These are phyloP conservation scores for Acanthurus leucopareius DNA, from an alignment of 2,797 vertebrate species.

Conservation along the genomic window DNA sequence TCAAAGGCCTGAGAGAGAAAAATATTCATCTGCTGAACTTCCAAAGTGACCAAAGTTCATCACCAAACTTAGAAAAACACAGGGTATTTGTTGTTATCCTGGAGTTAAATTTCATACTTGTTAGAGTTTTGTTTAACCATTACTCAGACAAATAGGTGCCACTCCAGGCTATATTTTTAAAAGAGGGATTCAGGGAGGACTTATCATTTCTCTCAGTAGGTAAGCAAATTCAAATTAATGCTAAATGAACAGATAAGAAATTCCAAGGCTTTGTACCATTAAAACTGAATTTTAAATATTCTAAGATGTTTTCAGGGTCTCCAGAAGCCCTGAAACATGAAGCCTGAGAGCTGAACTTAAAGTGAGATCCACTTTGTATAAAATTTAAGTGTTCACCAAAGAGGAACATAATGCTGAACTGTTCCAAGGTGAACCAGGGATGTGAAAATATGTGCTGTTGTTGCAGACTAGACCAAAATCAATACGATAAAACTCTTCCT, in stretches of 20 bases:
- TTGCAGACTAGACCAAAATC: conserved; percentile 8
- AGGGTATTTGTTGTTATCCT: background rate
- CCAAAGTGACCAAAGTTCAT: background rate
- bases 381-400: conserved; percentile 6
- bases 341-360: conserved; percentile 30
- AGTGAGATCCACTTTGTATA: conserved; percentile 42
- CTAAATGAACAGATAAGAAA: conserved; percentile 34
- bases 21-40: background rate
- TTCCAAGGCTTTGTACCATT: conserved; percentile 20
- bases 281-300: conserved; percentile 31
- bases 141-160: conserved; percentile 3
- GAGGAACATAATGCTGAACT: conserved; percentile 12
- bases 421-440: conserved; percentile 25
- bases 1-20: conserved; percentile 12
- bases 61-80: conserved; percentile 7
- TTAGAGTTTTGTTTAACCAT: too few species aligned
- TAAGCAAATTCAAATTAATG: conserved; percentile 47
- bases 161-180: conserved; percentile 19
- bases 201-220: conserved; percentile 13
- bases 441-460: conserved; percentile 18
- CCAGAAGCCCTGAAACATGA: conserved; percentile 11
- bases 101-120: background rate
- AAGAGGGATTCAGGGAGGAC: background rate
- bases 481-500: conserved; percentile 14
- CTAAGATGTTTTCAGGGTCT: conserved; percentile 24